These are phyloP conservation scores for Tragelaphus scriptus DNA, from an alignment of 2,113 vertebrate genomes.

Conservation along the genomic window DNA sequence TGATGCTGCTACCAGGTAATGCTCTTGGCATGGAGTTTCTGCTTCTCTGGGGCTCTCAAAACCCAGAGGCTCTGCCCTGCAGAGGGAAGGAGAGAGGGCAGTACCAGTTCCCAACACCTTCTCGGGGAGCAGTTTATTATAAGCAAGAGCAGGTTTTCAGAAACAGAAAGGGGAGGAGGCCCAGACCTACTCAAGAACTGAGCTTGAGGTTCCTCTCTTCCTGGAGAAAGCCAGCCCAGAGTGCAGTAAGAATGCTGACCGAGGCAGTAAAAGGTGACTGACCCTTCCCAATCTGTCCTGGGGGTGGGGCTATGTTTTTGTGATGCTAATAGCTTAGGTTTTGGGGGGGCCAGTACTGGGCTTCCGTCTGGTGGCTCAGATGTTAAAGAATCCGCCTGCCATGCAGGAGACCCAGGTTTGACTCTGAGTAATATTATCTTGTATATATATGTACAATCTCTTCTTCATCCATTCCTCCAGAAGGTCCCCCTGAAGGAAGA, in stretches of 20 bases:
- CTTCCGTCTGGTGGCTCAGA: not conserved
- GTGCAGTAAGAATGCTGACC: not conserved
- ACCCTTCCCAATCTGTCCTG: not conserved
- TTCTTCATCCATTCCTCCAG: not conserved
- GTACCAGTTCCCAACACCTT: not conserved
- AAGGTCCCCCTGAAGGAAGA: not conserved
- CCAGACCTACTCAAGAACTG: not conserved
- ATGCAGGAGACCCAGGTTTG: not conserved
- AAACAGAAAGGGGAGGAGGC: not conserved
- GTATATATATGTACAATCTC: not conserved
- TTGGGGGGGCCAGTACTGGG: not conserved
- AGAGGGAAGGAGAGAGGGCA: not conserved
- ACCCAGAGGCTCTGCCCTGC: not conserved
- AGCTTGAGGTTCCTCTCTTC: not conserved
- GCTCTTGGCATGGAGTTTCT: not conserved
- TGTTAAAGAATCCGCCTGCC: rapidly evolving
- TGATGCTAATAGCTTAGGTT: not conserved
- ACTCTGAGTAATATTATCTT: not conserved
- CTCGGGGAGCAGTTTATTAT: not conserved
- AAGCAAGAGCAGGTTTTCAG: not conserved
- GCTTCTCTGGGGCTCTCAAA: not conserved
- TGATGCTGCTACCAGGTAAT: too few species aligned
- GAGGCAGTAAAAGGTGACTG: not conserved
- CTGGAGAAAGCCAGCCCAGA: not conserved
- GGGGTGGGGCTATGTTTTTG: not conserved